Evolutionary conservation across 2,797 vertebrate species (phyloP), one percentile per base, ranked within the genome.

Genomic region (Hyperoplus lanceolatus): DNA sequence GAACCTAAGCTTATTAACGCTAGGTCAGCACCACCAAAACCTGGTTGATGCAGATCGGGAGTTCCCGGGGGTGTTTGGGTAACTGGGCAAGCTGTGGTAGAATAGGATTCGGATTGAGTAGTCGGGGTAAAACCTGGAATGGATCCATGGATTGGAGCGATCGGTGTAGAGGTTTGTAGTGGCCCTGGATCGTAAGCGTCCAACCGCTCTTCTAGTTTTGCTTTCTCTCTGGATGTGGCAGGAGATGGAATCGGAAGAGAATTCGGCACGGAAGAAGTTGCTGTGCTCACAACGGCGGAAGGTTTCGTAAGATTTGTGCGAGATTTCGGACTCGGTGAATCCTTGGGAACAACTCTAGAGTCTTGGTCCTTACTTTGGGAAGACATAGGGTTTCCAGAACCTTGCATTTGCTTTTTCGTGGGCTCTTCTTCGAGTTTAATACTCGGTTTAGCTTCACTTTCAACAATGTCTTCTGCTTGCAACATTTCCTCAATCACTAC

Each of bases 141-240:
- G 1, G 75, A 60, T 66, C 73, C 80, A 38, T 79, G 43, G 8
- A 81, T 58, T 0, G 87, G 77, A 13, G 18, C 13, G 1, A 90
- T 87, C 6, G 92, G 92, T 51, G 91, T 94, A 38, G 91, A 94
- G 18, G 91, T 93, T 71, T 92, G 93, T 29, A 81, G 14, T 0
- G 92, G 91, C 16, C 85, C 86, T 29, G 88, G 88, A 72, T 86
- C 80, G 5, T 15, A 70, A 1, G 3, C 16, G 0, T 75, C 83
- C 5, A 72, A 21, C 12, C 56, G 54, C 15, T 60, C n/a, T 1
- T 39, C 51, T 0, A 71, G 38, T 54, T 39, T 29, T 53, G 10
- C 49, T 48, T 53, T 88, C 6, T 70, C 68, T 3, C 41, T 21
- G 9, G 70, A 62, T 5, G n/a, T 60, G 60, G 73, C 41, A 29